Evolutionary conservation across 1,140 invertebrate species (phyloP).

Genomic region (Pogonomyrmex californicus): DNA sequence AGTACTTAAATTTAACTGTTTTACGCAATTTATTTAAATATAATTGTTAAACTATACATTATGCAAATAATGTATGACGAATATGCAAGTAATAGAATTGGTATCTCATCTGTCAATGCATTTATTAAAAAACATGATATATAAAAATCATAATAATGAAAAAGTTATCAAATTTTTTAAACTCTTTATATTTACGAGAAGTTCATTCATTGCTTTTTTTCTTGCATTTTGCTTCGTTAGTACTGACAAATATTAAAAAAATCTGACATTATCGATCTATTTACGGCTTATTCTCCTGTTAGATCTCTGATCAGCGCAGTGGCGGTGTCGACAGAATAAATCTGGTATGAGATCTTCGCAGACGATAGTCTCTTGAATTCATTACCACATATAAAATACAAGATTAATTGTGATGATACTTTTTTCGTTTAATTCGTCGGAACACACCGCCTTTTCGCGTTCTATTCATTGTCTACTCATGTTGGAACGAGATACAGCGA

Average conservation of each 20-base stretch:
- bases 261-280: background rate
- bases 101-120: background rate
- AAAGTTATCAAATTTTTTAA: too few relatives aligned
- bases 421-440: conserved; percentile 45
- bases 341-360: conserved; percentile 58
- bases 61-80: background rate
- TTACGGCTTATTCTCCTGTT: conserved; percentile 18
- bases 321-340: conserved; percentile 58
- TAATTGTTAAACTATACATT: background rate
- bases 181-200: too few relatives aligned
- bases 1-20: background rate
- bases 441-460: conserved; percentile 49
- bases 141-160: background rate
- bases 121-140: background rate
- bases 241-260: background rate
- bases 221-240: background rate
- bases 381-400: conserved; percentile 79
- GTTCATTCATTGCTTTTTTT: background rate
- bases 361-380: conserved; percentile 73
- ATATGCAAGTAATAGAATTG: background rate
- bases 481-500: conserved; percentile 32
- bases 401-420: conserved; percentile 81
- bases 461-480: conserved; percentile 64
- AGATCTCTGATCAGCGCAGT: background rate
- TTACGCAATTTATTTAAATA: background rate